Base-by-base conservation (phyloP, 2,113 vertebrate genomes). In the Fregata magnificens region DNA sequence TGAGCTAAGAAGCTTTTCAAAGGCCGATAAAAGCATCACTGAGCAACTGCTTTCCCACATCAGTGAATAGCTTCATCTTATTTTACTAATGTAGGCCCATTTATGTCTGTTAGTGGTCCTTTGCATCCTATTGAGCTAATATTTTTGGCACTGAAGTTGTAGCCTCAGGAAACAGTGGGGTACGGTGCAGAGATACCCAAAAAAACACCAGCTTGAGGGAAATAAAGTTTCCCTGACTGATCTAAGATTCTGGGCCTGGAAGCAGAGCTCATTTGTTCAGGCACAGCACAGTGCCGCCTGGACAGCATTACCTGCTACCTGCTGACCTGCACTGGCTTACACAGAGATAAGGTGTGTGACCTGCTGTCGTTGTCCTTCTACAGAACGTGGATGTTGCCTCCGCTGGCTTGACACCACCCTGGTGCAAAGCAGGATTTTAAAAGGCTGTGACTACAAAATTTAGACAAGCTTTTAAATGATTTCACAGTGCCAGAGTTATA, bases 381-480 rank as follows among this genome's bases (percentile, higher is more conserved):
- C 0, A 0, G 21, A 24, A 45, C 0, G 1, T 21, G 12, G 10
- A n/a, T 50, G 36, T 29, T 2, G 1, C 10, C 20, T 40, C 36
- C 1, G 2, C 26, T 25, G 9, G 7, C 25, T 74, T 66, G 32
- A 73, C 55, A 94, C 13, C 15, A 8, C 12, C 18, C 26, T 55
- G 4, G 1, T 2, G 1, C 25, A 44, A 92, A 91, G 19, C 17
- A 71, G 10, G 11, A 26, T n/a, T 71, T 59, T 67, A 8, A 47
- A 77, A 71, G 12, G 26, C 18, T 49, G 16, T 38, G 32, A 31
- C 34, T 10, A 11, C 4, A 4, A 26, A 34, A 56, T 72, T 71
- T 56, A 55, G 14, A 50, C 16, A 72, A 63, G 8, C 11, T 79
- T 71, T 79, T 16, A 34, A 31, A 36, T 52, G 1, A 69, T 71